phyloP scores from a whole-genome alignment of 2,888 invertebrate genomes.

The Euplexia lucipara region DNA sequence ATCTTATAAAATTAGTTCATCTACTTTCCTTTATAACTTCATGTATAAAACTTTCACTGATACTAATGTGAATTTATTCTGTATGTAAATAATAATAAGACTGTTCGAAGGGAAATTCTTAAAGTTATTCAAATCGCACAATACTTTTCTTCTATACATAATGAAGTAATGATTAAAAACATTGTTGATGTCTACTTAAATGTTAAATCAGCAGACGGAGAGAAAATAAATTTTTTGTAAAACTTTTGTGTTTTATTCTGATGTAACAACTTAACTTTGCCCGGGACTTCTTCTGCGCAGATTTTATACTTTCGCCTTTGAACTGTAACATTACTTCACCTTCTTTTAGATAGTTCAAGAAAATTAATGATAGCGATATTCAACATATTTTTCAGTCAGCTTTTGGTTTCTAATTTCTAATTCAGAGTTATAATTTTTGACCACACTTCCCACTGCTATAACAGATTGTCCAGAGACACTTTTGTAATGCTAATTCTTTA shows the following conservation, averaged over 20 bases:
- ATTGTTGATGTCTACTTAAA: slow-evolving; percentile 81
- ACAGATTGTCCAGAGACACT: too few relatives aligned
- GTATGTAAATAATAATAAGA: slow-evolving; percentile 79
- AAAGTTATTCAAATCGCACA: slow-evolving; percentile 82
- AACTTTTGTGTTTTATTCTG: slow-evolving; percentile 65
- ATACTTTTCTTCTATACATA: slow-evolving; percentile 81
- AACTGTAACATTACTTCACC: too few relatives aligned
- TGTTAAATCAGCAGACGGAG: slow-evolving; percentile 75
- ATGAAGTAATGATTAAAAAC: slow-evolving; percentile 69
- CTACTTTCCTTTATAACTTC: slow-evolving; percentile 44
- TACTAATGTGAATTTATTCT: slow-evolving; percentile 59
- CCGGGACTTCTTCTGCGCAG: too few relatives aligned
- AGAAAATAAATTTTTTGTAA: slow-evolving; percentile 79
- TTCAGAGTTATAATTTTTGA: too few relatives aligned
- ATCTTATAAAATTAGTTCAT: slow-evolving; percentile 44
- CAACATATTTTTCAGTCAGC: too few relatives aligned
- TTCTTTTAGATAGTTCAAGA: too few relatives aligned
- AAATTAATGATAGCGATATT: too few relatives aligned
- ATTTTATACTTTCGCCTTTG: too few relatives aligned
- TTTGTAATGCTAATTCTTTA: too few relatives aligned
- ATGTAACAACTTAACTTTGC: not conserved
- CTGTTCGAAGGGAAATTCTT: slow-evolving; percentile 79
- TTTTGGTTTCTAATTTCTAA: too few relatives aligned
- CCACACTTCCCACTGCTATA: too few relatives aligned
- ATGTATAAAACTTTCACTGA: slow-evolving; percentile 49